phyloP scores from a whole-genome alignment of 2,888 invertebrate genomes.

The Ethmia dodecea region DNA sequence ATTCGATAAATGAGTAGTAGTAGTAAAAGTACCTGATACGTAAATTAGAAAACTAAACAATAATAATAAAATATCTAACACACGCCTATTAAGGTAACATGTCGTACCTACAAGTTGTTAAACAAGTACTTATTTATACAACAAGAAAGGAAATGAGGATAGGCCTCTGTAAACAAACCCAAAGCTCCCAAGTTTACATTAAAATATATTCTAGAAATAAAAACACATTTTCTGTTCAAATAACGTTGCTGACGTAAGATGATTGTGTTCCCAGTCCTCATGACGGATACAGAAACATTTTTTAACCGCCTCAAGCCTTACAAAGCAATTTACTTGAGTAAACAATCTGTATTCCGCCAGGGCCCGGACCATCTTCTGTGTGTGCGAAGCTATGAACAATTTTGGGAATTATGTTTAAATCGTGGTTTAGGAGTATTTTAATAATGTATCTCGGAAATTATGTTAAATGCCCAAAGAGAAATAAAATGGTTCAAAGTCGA shows the following conservation, averaged over 20 bases:
- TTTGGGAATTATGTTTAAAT: constrained; percentile 19
- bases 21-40: no score
- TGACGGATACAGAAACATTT: constrained; percentile 53
- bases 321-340: constrained; percentile 67
- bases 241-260: constrained; percentile 32
- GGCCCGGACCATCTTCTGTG: constrained; percentile 29
- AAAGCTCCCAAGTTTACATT: not conserved
- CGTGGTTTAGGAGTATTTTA: no score
- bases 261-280: constrained; percentile 35
- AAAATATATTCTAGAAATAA: constrained; percentile 1
- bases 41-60: no score
- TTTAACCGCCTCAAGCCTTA: constrained; percentile 51
- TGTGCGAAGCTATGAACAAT: no score
- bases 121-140: no score
- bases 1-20: no score
- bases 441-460: no score
- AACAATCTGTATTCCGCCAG: constrained; percentile 46
- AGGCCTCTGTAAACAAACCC: not conserved
- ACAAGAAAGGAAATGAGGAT: not conserved
- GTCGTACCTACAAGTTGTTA: no score
- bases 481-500: no score
- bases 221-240: constrained; percentile 18
- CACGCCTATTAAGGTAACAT: no score
- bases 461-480: no score
- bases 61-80: no score